Conservation (phyloP, 2,888 invertebrate species). For the Caenorhabditis auriculariae region DNA sequence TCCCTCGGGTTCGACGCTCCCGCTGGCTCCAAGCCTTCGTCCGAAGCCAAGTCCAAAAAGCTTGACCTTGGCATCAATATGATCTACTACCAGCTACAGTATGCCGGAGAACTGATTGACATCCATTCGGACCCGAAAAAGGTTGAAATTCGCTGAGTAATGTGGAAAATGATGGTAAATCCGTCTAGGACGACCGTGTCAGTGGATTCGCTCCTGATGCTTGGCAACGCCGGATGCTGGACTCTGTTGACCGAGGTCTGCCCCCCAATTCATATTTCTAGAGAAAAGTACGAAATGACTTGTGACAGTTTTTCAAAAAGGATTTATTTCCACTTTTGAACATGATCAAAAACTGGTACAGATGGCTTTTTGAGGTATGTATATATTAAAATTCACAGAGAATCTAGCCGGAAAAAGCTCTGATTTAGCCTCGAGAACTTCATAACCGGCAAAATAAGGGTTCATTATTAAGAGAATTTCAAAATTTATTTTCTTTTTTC, state of each 20-base stretch:
- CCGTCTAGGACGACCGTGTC: conserved; percentile 62
- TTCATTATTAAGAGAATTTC: too few relatives aligned
- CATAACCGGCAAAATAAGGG: too few relatives aligned
- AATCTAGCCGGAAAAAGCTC: too few relatives aligned
- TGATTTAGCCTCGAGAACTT: too few relatives aligned
- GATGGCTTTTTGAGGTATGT: too few relatives aligned
- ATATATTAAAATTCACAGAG: too few relatives aligned
- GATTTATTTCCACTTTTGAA: too few relatives aligned
- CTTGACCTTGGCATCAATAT: conserved; percentile 56
- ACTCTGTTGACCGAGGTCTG: conserved; percentile 62
- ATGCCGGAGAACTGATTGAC: conserved; percentile 60
- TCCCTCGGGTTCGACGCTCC: conserved; percentile 55
- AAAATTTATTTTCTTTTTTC: too few relatives aligned
- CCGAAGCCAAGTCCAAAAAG: conserved; percentile 45
- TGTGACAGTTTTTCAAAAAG: too few relatives aligned
- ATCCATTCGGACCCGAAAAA: conserved; percentile 58
- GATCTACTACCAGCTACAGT: conserved; percentile 49
- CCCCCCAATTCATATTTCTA: background rate
- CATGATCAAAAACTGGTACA: too few relatives aligned
- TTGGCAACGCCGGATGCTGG: conserved; percentile 64
- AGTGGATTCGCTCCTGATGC: conserved; percentile 64
- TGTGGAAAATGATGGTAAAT: too few relatives aligned
- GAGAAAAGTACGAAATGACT: conserved; percentile 1
- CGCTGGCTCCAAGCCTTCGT: conserved; percentile 38
- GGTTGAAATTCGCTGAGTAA: too few relatives aligned